Evolutionary conservation across 2,797 vertebrate genomes (phyloP), one percentile per base, ranked within the genome.

Genomic region (Momotus momota): DNA sequence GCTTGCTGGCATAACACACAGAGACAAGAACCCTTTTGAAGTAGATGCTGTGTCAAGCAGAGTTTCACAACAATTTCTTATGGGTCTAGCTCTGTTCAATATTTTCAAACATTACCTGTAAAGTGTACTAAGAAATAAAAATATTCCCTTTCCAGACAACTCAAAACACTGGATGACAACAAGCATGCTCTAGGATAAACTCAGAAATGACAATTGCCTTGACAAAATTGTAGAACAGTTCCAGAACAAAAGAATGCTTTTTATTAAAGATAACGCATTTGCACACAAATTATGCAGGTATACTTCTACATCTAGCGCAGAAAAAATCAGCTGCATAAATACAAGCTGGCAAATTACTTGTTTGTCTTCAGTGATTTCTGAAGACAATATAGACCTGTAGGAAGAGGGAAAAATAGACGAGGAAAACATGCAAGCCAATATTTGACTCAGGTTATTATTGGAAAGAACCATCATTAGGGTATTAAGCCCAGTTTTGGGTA

Each of bases 401-500:
- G 38, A 33, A 13, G n/a, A 33, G 20, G 11, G 7, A 6, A 19
- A 55, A 41, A 49, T 41, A 1, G 1, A 0, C 2, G 6, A 40
- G 2, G 29, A 86, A 73, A 41, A 69, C 2, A 13, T 5, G 0
- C 38, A 43, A 73, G 5, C 12, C 12, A 58, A 7, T 52, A 71
- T 27, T 40, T 61, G 43, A 14, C 31, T 61, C 61, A 41, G 22
- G 5, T n/a, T 46, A 35, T 64, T 49, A 46, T 22, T 52, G 38
- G 43, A 73, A 73, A 78, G 17, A 49, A 22, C 4, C n/a, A 22
- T 26, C 2, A 1, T n/a, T 65, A 43, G 48, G 6, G 2, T 3
- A 2, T 55, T 65, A 65, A 60, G 17, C 10, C 13, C 35, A 29
- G 31, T 62, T 90, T 67, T n/a, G 5, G 14, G 10, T 65, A 72